Conservation (phyloP, 2,113 vertebrate species). For the Phaethornis superciliosus region DNA sequence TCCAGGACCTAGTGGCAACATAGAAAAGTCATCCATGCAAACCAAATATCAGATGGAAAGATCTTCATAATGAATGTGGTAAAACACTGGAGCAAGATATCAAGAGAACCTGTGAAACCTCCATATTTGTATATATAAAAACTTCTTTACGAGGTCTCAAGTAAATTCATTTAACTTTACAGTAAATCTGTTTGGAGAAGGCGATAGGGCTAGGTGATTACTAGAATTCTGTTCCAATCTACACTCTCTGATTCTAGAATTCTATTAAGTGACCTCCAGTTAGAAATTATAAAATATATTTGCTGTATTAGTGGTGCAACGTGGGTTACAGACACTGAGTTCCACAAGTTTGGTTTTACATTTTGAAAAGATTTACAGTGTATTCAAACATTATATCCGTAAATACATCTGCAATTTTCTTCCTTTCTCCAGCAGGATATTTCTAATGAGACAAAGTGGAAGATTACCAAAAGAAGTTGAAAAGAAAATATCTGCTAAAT, state of each 20-base stretch:
- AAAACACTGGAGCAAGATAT: background rate
- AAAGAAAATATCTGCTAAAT: background rate
- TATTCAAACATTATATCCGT: background rate
- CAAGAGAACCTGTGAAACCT: background rate
- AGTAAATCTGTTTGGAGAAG: background rate
- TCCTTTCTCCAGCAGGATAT: background rate
- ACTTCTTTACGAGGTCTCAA: background rate
- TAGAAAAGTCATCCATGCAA: background rate
- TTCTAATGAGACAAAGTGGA: conserved; percentile 24
- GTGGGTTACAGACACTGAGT: background rate
- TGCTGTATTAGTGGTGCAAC: background rate
- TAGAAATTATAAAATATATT: background rate
- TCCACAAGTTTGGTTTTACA: background rate
- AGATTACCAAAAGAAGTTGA: conserved; percentile 11
- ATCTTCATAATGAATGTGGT: background rate
- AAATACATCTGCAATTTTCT: conserved; percentile 39
- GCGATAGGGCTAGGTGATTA: background rate
- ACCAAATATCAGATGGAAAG: background rate
- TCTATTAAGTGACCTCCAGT: background rate
- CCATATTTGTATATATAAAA: background rate
- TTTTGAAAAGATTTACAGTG: background rate
- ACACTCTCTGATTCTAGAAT: background rate
- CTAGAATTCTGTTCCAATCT: background rate
- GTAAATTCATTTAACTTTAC: background rate
- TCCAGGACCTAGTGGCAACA: background rate